A percentile compares a stretch with the other conserved stretches of the same genome.
Evolutionary conservation across 1,140 invertebrate genomes (phyloP).

Genomic region (Bombus superbus): DNA sequence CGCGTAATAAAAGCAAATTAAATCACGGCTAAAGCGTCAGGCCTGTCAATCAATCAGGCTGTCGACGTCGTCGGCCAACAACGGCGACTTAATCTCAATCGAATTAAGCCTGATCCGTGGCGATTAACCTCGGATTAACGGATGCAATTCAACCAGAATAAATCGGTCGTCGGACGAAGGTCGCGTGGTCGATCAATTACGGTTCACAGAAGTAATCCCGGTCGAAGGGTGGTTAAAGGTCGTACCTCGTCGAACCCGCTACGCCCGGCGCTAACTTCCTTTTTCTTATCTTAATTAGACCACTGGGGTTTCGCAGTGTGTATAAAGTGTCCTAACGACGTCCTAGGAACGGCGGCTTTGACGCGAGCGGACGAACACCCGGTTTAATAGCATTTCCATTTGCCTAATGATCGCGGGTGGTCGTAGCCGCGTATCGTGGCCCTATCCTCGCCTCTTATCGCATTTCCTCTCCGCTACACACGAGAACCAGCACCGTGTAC

Average conservation of each 20-base stretch:
- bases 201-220: background rate
- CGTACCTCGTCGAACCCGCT: conserved; percentile 36
- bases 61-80: background rate
- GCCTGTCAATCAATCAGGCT: background rate
- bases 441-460: conserved; percentile 76
- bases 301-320: background rate
- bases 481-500: conserved; percentile 47
- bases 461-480: conserved; percentile 81
- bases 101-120: conserved; percentile 29
- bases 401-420: conserved; percentile 78
- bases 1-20: background rate
- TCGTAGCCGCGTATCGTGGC: conserved; percentile 66
- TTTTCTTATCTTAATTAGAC: conserved; percentile 64
- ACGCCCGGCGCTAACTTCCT: conserved; percentile 29
- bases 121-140: conserved; percentile 47
- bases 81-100: background rate
- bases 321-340: conserved; percentile 53
- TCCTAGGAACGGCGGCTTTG: conserved; percentile 70
- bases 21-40: background rate
- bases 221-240: background rate
- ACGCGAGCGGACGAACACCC: conserved; percentile 69
- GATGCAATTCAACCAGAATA: conserved; percentile 3
- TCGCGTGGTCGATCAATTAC: conserved; percentile 4
- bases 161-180: background rate
- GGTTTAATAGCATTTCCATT: conserved; percentile 77